A percentile compares a stretch with the other conserved stretches of the same genome.
phyloP scores from a whole-genome alignment of 1,140 invertebrate species.

The Drosophila eugracilis region DNA sequence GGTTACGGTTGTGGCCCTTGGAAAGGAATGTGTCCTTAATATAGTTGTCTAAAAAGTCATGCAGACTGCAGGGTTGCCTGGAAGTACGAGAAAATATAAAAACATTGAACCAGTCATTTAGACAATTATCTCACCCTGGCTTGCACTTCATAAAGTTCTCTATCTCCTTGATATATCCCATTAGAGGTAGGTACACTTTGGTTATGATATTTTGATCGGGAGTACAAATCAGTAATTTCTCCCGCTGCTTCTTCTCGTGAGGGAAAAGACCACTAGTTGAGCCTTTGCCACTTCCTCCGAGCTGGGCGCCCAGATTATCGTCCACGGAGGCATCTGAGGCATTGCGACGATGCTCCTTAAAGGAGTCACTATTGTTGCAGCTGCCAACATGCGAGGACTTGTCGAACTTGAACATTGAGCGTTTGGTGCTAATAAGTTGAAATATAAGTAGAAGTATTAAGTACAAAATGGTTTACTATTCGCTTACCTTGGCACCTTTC shows the following conservation, averaged over 20 bases:
- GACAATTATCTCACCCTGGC: conserved; percentile 86
- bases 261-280: conserved; percentile 58
- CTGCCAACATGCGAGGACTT: conserved; percentile 90
- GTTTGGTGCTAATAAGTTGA: conserved; percentile 63
- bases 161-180: conserved; percentile 91
- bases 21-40: conserved; percentile 90
- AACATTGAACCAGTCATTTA: not conserved
- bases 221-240: conserved; percentile 89
- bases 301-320: conserved; percentile 64
- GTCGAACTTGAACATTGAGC: conserved; percentile 91
- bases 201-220: conserved; percentile 91
- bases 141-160: conserved; percentile 88
- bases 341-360: conserved; percentile 87
- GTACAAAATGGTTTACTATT: not conserved
- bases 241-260: conserved; percentile 78
- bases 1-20: conserved; percentile 86
- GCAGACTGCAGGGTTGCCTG: conserved; percentile 87
- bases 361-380: conserved; percentile 85
- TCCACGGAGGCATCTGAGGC: conserved; percentile 81
- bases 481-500: conserved; percentile 87
- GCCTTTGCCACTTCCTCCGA: conserved; percentile 62
- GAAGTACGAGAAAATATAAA: not conserved
- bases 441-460: not conserved
- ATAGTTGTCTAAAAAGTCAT: conserved; percentile 91
- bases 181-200: conserved; percentile 90